Evolutionary conservation across 2,888 invertebrate species (phyloP), one percentile per base, ranked within the genome.

Genomic region (Coremacera marginata): DNA sequence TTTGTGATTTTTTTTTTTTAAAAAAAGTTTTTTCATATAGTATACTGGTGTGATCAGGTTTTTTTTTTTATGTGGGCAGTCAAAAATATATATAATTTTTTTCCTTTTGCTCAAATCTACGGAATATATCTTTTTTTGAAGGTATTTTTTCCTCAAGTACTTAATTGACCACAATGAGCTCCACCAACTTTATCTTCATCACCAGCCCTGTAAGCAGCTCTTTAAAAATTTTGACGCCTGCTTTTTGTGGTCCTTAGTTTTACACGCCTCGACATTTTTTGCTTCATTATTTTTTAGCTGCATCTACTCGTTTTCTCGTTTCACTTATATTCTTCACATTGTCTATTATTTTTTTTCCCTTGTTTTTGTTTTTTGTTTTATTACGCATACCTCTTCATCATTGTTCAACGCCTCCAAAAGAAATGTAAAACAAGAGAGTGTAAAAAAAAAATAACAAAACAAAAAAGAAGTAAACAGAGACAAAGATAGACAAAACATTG

Each of bases 381-480:
- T 65, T 51, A 63, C 67, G 72, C 49, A 44, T 34, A 51, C 52
- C 62, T 44, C 70, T 75, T 60, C 44, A 68, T 60, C 65, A 70
- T 60, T 49, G 75, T 62, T 70, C 44, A 70, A 70, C 70, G 75
- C 70, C 75, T 70, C 31, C 60, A 9, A 60, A 60, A 60, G 22
- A 2, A 31, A 19, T 31, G n/a, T 19, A 55, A 19, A 55, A 65
- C 22, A 19, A 37, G 19, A 44, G 55, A 49, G 5, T 19, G 44
- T n/a, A 27, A 27, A 25, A 57, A 2, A 7, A 27, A 31, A 34
- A 11, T 14, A n/a, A 19, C 11, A 37, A 52, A 57, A 37, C 31
- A 44, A 57, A 52, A 19, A 44, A 65, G n/a, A 44, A 22, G 16
- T 51, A 51, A 22, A 25, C 31, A 16, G 16, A 25, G 19, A 11